These are phyloP conservation scores for Danaus plexippus DNA, from an alignment of 1,140 invertebrate genomes.

Conservation along the genomic window DNA sequence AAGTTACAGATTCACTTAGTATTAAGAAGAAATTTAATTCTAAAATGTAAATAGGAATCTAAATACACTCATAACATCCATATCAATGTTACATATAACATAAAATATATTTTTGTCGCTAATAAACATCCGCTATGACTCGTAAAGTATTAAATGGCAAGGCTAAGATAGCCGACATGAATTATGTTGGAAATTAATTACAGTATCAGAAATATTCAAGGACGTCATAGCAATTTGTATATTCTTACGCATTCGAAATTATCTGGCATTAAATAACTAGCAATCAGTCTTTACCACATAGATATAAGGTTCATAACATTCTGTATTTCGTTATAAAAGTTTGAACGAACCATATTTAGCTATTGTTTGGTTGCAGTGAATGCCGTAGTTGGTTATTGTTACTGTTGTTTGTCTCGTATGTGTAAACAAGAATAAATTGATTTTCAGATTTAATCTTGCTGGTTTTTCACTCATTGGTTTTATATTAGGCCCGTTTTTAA, in stretches of 20 bases:
- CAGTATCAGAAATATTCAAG: not conserved
- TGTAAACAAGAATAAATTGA: slow-evolving; percentile 17
- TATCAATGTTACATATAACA: no score
- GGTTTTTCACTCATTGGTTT: not conserved
- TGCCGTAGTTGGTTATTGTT: slow-evolving; percentile 14
- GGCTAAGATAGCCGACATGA: no score
- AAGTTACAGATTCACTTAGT: no score
- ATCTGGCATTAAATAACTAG: slow-evolving; percentile 31
- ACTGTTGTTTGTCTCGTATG: slow-evolving; percentile 9
- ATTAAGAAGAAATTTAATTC: no score
- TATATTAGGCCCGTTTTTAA: no score
- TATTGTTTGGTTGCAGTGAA: slow-evolving; percentile 23
- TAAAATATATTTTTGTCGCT: no score
- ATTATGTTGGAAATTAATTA: no score
- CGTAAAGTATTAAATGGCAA: no score
- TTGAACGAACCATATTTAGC: slow-evolving; percentile 27
- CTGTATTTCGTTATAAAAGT: slow-evolving; percentile 26
- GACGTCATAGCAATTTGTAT: slow-evolving; percentile 14
- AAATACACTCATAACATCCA: no score
- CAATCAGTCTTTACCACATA: slow-evolving; percentile 10
- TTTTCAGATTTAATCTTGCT: slow-evolving; percentile 11
- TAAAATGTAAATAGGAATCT: no score
- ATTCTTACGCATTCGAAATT: slow-evolving; percentile 20
- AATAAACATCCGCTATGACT: no score
- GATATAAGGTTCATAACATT: slow-evolving; percentile 5